A percentile compares a stretch with the other conserved stretches of the same genome.
Evolutionary conservation across 2,888 invertebrate species (phyloP).

Genomic region (Pandemis cinnamomeana): DNA sequence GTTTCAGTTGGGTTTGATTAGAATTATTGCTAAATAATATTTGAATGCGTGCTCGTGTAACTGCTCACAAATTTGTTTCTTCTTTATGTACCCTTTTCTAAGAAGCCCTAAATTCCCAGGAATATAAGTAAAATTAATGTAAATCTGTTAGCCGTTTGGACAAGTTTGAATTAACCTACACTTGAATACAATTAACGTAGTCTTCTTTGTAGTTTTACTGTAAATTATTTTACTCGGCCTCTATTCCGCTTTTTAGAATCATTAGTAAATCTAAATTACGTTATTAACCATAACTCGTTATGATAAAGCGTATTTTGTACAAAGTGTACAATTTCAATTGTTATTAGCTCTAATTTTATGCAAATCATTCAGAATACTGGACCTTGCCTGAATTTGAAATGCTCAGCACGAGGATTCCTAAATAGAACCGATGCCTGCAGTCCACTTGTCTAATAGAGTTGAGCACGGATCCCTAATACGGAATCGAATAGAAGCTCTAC

Average conservation of each 20-base stretch:
- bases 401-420: conserved; percentile 21
- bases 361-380: too few relatives aligned
- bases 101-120: neutral
- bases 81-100: neutral
- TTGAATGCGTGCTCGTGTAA: neutral
- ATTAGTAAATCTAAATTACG: too few relatives aligned
- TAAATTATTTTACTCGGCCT: too few relatives aligned
- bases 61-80: neutral
- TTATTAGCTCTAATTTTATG: too few relatives aligned
- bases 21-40: neutral
- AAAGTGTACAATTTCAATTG: too few relatives aligned
- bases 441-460: conserved; percentile 23
- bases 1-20: neutral
- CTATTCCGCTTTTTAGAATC: too few relatives aligned
- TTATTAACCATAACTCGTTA: too few relatives aligned
- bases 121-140: neutral
- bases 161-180: neutral
- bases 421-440: neutral
- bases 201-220: too few relatives aligned
- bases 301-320: too few relatives aligned
- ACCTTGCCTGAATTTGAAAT: conserved; percentile 10
- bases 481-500: conserved; percentile 10
- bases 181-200: neutral
- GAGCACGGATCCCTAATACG: conserved; percentile 20
- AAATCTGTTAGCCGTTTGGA: neutral